These are phyloP conservation scores for Pao palembangensis DNA, from an alignment of 2,113 vertebrate genomes.

Conservation along the genomic window DNA sequence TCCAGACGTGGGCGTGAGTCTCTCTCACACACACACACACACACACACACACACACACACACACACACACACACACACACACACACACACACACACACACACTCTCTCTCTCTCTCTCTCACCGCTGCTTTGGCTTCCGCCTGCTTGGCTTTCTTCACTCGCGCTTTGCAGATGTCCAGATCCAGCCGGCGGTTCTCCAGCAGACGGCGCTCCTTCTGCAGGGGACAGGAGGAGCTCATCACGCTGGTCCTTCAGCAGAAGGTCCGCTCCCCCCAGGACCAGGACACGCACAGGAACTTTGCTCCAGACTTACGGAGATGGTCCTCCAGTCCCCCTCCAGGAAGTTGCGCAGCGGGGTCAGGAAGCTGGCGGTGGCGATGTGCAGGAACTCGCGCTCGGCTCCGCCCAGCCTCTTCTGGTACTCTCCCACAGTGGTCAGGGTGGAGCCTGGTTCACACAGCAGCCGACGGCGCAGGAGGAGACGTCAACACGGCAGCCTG, in stretches of 20 bases:
- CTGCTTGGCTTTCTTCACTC: conserved; percentile 91
- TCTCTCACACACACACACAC: too few species aligned
- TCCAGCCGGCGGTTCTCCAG: conserved; percentile 92
- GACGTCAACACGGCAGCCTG: too few species aligned
- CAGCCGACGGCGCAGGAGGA: background rate
- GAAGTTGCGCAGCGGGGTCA: conserved; percentile 94
- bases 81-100: background rate
- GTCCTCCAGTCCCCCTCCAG: conserved; percentile 97
- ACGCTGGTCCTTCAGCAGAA: background rate
- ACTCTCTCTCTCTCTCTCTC: conserved; percentile 61
- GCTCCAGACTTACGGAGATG: conserved; percentile 83
- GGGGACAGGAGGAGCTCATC: background rate
- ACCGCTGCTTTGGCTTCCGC: conserved; percentile 94
- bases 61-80: conserved; percentile 16
- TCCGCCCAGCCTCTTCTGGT: conserved; percentile 84
- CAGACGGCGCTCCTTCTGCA: conserved; percentile 88
- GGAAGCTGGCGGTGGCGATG: conserved; percentile 83
- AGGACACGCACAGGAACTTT: too few species aligned
- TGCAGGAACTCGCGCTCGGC: conserved; percentile 91
- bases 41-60: conserved; percentile 27
- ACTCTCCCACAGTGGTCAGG: conserved; percentile 89
- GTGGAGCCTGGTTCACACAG: conserved; percentile 78
- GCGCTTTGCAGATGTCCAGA: conserved; percentile 91
- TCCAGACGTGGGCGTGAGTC: too few species aligned
- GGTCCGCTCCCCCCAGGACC: too few species aligned